Base-by-base conservation (phyloP, 1,140 invertebrate species). In the Drosophila paulistorum region DNA sequence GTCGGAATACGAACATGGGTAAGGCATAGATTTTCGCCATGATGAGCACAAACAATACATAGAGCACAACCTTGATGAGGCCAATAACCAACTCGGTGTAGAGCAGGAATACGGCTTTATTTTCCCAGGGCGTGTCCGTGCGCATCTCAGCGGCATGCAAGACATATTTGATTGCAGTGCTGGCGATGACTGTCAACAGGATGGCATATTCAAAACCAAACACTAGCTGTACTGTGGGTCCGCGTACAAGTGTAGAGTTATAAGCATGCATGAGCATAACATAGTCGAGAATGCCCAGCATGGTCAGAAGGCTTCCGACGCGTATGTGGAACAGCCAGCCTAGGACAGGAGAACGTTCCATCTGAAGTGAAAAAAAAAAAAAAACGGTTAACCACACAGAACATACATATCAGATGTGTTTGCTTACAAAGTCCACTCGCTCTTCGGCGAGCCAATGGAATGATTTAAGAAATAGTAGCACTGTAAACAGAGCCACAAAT, bases 121-220 rank as follows among this genome's bases (percentile, higher is more conserved):
- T 99, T 91, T 99, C 99, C 99, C 99, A 99, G 6, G 98, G 98
- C 71, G 97, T 98, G 89, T 99, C 98, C 92, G 97, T 97, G 82
- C 98, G 96, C 45, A 98, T 94, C 93, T 99, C 98, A 63, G 99
- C 95, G 0, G 97, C 96, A 92, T 99, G 98, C 5, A 99, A 93
- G 13, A 97, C 93, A 93, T 99, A 99, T 93, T 99, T 99, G 41
- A 99, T 97, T 7, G 95, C 94, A 60, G 98, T 99, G 92, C 99
- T 99, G 9, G 97, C 93, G 14, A 99, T 96, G 81, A 99, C 96
- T 3, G 98, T 99, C 26, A 99, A 93, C 7, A 99, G 93, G 90
- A 99, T 98, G 63, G 98, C 98, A 94, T 99, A 99, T 94, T 99
- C 99, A 94, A 99, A 99, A 61, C 99, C 99, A 94, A 99, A 99